Base-by-base conservation (phyloP, 2,888 invertebrate genomes). In the Sphaerophoria taeniata region DNA sequence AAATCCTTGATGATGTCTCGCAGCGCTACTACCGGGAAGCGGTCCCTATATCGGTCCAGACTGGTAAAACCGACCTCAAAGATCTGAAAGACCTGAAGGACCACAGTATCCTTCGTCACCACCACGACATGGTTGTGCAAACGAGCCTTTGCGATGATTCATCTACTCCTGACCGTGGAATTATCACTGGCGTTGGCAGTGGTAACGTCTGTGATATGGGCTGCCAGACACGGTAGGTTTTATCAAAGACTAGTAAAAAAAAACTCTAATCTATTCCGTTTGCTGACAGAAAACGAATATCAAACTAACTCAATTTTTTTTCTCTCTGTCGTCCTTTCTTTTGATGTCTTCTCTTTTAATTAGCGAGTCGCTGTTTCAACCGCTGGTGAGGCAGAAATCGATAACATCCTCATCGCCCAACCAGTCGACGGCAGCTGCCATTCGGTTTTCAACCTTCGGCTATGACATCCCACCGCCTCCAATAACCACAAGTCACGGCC, bases 181-280 rank as follows among this genome's bases (percentile, higher is more conserved):
- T 70, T 31, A 79, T 73, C 43, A 51, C 87, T 53, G 61, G 47
- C 9, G 43, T 33, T 36, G 77, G 70, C 61, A 87, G 87, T 76
- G 77, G 56, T 88, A 94, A 94, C 89, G 95, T 95, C 94, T 94
- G 95, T 88, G 95, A 96, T 90, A 95, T 94, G 90, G 95, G 95
- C 70, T 97, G 97, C 90, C 97, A 97, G 90, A 97, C 97, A 0
- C 94, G 97, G 88, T 97, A 96, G 90, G 96, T 96, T 24, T 45
- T 14, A 31, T 51, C n/a, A 12, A 43, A 58, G 14, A 11, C 24
- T 24, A 24, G 47, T 5, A 53, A 16, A 70, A 45, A 51, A 67
- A 43, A 53, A 7, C 7, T 4, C 6, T 47, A 16, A 65, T 39
- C 47, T 45, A 61, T 43, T 39, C 33, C 12, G 39, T 16, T 43